Evolutionary conservation across 2,888 invertebrate genomes (phyloP).

Genomic region (Lymantria monacha): DNA sequence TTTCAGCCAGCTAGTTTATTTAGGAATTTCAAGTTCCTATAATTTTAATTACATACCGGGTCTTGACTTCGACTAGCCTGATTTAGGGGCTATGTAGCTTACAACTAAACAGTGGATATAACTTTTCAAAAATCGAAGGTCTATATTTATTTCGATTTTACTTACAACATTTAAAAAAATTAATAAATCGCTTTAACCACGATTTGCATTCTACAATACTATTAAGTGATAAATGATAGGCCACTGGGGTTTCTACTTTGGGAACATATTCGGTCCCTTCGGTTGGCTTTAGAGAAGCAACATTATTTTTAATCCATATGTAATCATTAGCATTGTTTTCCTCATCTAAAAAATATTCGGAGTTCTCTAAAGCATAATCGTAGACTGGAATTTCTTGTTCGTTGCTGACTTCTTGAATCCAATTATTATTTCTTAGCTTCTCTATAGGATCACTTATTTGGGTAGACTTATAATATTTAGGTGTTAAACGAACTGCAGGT

Average conservation of each 20-base stretch:
- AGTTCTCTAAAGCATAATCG: conserved; percentile 16
- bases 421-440: conserved; percentile 39
- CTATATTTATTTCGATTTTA: conserved; percentile 23
- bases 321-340: conserved; percentile 7
- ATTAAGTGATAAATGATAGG: conserved; percentile 48
- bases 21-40: too few relatives aligned
- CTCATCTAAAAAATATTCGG: conserved; percentile 10
- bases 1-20: too few relatives aligned
- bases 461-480: conserved; percentile 7
- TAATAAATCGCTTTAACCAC: conserved; percentile 50
- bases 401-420: conserved; percentile 39
- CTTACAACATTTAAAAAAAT: conserved; percentile 59
- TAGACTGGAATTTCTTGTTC: conserved; percentile 25
- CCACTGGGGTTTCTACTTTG: conserved; percentile 41
- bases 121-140: too few relatives aligned
- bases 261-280: conserved; percentile 48
- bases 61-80: too few relatives aligned
- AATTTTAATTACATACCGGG: too few relatives aligned
- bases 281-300: conserved; percentile 47
- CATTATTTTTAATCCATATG: conserved; percentile 41
- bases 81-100: too few relatives aligned
- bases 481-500: conserved; percentile 7
- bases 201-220: conserved; percentile 37
- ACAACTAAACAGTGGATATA: too few relatives aligned
- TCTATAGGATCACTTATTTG: conserved; percentile 42